Conservation (phyloP, 2,797 vertebrate genomes). For the Pygocentrus nattereri region DNA sequence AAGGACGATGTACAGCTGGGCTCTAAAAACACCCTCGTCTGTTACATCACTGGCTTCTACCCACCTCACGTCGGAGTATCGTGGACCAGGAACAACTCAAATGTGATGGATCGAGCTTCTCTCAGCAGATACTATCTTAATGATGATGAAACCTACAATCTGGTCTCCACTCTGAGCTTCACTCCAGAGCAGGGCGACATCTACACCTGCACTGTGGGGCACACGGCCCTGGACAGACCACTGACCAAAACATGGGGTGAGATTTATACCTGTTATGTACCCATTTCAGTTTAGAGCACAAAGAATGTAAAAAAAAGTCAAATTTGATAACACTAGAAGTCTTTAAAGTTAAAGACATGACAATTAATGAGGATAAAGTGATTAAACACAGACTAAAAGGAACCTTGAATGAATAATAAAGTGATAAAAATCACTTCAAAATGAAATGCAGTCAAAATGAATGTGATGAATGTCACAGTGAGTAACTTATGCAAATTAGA, state of each 20-base stretch:
- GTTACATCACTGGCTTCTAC: constrained; percentile 76
- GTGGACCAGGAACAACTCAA: constrained; percentile 69
- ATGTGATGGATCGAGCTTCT: constrained; percentile 52
- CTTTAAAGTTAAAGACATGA: too few species aligned
- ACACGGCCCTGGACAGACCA: constrained; percentile 63
- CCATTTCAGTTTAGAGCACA: too few species aligned
- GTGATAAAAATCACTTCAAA: too few species aligned
- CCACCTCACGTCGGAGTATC: constrained; percentile 73
- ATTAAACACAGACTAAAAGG: too few species aligned
- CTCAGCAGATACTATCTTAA: constrained; percentile 63
- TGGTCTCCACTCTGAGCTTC: constrained; percentile 77
- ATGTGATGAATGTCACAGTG: too few species aligned
- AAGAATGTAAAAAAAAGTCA: too few species aligned
- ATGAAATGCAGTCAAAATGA: too few species aligned
- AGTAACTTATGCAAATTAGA: too few species aligned
- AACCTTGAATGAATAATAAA: too few species aligned
- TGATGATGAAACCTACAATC: constrained; percentile 68
- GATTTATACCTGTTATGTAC: constrained; percentile 3
- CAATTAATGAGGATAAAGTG: too few species aligned
- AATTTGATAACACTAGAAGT: too few species aligned
- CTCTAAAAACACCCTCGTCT: too few species aligned
- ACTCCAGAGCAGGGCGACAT: constrained; percentile 73
- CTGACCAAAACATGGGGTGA: constrained; percentile 76
- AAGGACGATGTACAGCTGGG: constrained; percentile 65
- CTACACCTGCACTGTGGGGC: constrained; percentile 78